Evolutionary conservation across 2,888 invertebrate species (phyloP).

Genomic region (Microctonus aethiopoides): DNA sequence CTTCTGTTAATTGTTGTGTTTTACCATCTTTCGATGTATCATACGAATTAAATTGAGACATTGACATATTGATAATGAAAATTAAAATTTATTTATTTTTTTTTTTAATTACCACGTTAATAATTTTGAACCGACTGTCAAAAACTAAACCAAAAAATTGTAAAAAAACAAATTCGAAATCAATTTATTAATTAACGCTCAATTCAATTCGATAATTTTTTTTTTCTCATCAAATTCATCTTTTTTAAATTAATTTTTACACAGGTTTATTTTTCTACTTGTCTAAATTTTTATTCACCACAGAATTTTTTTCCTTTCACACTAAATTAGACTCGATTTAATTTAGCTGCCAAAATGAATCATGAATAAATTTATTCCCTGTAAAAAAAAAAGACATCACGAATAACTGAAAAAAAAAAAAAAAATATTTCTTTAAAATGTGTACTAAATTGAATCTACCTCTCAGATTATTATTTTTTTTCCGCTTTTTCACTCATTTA

Average conservation of each 20-base stretch:
- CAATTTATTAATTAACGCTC: background rate
- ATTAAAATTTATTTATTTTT: background rate
- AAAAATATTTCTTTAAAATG: background rate
- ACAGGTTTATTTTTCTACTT: constrained; percentile 37
- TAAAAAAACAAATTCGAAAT: background rate
- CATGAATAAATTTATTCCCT: background rate
- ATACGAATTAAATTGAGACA: background rate
- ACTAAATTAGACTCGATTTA: background rate
- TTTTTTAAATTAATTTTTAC: constrained; percentile 40
- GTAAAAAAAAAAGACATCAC: too few relatives aligned
- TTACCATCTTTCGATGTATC: background rate
- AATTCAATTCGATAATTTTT: background rate
- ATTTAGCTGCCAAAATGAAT: constrained; percentile 13
- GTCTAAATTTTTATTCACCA: constrained; percentile 35
- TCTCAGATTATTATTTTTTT: background rate
- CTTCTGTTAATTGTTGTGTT: constrained; percentile 35
- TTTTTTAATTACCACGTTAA: background rate
- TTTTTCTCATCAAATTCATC: constrained; percentile 7
- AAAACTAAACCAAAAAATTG: background rate
- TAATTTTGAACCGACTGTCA: background rate
- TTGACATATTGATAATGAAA: background rate
- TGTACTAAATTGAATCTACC: constrained; percentile 9
- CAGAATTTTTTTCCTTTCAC: constrained; percentile 33
- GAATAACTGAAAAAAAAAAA: background rate
- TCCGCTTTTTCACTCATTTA: background rate